Evolutionary conservation across 2,888 invertebrate genomes (phyloP), one percentile per base, ranked within the genome.

Genomic region (Sminthurides aquaticus): DNA sequence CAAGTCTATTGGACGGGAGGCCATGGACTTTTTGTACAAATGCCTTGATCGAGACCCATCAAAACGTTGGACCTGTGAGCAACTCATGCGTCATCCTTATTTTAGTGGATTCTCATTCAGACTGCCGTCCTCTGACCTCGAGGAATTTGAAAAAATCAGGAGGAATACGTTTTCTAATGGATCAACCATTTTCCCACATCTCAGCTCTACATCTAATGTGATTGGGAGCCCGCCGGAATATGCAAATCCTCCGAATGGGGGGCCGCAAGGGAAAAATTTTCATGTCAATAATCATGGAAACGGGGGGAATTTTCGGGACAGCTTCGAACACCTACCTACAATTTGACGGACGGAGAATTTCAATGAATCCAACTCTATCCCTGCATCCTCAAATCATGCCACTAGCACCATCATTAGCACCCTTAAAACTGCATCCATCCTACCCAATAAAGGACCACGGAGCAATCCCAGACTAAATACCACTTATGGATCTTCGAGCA

Each of bases 1-100:
- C 8, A 84, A 86, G 74, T 85, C 86, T 77, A 83, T 86, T 77
- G 82, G 74, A 75, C 83, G 85, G 64, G 82, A 85, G 56, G 85
- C 88, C 55, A 81, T 91, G 78, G 92, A 94, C 79, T 91, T 95
- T 79, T 82, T 95, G 3, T 82, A 94, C 89, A 91, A 90, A 85
- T 98, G 97, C 79, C 82, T 99, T 73, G 92, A 95, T 79, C 94
- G 93, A 80, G 95, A 98, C 79, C 98, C 98, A 0, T 84, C 86
- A 69, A 86, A 90, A 78, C 83, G 98, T 75, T 91, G 91, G 88
- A 90, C 90, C 1, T 96, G 96, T 79, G 91, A 92, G 73, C 91
- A 93, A 78, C 82, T 99, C 55, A 81, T 94, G 62, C 85, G 87
- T 70, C 97, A 98, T 79, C 85, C 87, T 5, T 96, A 97, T 80